These are phyloP conservation scores for Zoanthus sansibaricus DNA, from an alignment of 92 coral and sea anemone genomes.

Conservation along the genomic window DNA sequence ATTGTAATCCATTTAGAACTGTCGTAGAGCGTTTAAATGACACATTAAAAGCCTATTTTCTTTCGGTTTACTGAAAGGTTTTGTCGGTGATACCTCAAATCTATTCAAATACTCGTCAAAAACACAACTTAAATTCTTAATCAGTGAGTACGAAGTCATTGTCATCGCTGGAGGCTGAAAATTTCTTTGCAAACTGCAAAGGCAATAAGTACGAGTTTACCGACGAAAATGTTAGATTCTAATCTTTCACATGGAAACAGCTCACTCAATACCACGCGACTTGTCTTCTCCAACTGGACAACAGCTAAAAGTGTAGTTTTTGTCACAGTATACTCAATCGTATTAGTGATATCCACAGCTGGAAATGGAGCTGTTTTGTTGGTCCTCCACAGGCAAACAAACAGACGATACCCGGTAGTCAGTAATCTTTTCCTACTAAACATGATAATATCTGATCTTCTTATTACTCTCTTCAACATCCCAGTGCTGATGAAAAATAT, in stretches of 20 bases:
- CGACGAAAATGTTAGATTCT: background rate
- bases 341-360: constrained; percentile 43
- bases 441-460: constrained; percentile 65
- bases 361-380: constrained; percentile 68
- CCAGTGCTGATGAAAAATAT: constrained; percentile 42
- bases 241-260: constrained; percentile 26
- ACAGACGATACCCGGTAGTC: constrained; percentile 65
- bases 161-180: background rate
- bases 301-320: constrained; percentile 10
- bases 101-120: background rate
- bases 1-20: background rate
- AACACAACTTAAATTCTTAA: background rate
- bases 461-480: constrained; percentile 59
- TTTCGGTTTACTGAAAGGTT: background rate
- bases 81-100: background rate
- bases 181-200: background rate
- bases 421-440: constrained; percentile 74
- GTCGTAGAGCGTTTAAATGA: background rate
- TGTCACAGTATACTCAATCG: constrained; percentile 31
- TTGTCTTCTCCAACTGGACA: constrained; percentile 37
- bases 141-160: background rate
- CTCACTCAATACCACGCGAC: background rate
- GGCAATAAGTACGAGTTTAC: background rate
- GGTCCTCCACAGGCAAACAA: constrained; percentile 67
- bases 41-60: background rate